A percentile compares a stretch with the other conserved stretches of the same genome.
phyloP scores from a whole-genome alignment of 30 jellyfish, hydroid and myxozoan genomes.

The Mastigias papua region DNA sequence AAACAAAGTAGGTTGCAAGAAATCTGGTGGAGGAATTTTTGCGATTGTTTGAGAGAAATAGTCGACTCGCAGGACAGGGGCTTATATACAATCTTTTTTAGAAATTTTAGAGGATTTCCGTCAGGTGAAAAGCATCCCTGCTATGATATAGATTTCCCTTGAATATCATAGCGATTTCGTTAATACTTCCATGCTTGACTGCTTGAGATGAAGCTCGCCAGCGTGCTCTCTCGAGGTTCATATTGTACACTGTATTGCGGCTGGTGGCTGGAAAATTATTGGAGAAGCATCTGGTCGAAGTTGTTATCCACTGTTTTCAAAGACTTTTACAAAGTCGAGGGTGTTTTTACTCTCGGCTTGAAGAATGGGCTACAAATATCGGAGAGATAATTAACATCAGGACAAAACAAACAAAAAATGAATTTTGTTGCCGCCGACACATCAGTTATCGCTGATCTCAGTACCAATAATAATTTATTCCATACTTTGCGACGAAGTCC shows the following conservation, averaged over 20 bases:
- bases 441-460: constrained; percentile 51
- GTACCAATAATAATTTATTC: constrained; percentile 41
- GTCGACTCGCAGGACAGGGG: constrained; percentile 9
- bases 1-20: neutral
- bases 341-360: constrained; percentile 56
- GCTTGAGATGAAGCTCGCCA: constrained; percentile 5
- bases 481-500: constrained; percentile 66
- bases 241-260: constrained; percentile 7
- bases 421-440: constrained; percentile 75
- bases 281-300: neutral
- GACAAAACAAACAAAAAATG: constrained; percentile 55
- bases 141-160: constrained; percentile 21
- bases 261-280: neutral
- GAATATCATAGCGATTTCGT: constrained; percentile 7
- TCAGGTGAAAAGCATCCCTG: constrained; percentile 28
- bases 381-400: constrained; percentile 25
- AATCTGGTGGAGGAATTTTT: constrained; percentile 20
- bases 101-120: constrained; percentile 26
- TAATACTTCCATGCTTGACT: constrained; percentile 27
- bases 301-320: constrained; percentile 15
- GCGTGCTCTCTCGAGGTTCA: neutral
- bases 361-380: constrained; percentile 18
- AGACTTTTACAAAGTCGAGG: neutral
- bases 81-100: constrained; percentile 33
- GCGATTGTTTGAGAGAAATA: neutral